Evolutionary conservation across 1,140 invertebrate species (phyloP).

Genomic region (Pseudomyrmex sp.): DNA sequence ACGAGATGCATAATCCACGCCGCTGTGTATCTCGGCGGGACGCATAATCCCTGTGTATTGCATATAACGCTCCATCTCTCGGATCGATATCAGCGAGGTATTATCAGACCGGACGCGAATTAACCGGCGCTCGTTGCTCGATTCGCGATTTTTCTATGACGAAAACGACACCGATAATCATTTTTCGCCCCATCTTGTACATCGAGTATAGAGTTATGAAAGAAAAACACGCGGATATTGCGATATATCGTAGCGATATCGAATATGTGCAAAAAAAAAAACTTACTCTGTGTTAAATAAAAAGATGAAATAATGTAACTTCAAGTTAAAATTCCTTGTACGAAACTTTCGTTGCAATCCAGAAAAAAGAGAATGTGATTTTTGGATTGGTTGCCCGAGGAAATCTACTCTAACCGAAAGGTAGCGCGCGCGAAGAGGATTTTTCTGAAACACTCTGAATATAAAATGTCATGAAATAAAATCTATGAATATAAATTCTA

Average conservation of each 20-base stretch:
- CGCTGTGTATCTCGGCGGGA: neutral
- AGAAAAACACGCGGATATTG: no score
- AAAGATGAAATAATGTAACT: no score
- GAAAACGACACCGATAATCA: slow-evolving; percentile 1
- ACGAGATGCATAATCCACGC: neutral
- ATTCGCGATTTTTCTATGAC: neutral
- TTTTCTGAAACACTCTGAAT: slow-evolving; percentile 45
- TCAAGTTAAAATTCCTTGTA: no score
- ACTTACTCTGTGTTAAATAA: no score
- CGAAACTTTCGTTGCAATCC: neutral
- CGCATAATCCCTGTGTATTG: neutral
- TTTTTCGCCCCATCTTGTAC: neutral
- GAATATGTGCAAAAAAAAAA: no score
- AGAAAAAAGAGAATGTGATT: neutral
- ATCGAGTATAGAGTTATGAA: neutral
- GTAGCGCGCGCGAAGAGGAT: neutral
- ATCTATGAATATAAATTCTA: slow-evolving; percentile 35
- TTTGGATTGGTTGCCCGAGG: slow-evolving; percentile 7
- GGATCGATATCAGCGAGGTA: neutral
- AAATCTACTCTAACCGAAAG: slow-evolving; percentile 15
- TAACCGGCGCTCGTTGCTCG: neutral
- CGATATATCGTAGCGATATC: no score
- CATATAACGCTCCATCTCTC: neutral
- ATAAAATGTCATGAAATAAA: no score
- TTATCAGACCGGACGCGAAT: neutral